These are phyloP conservation scores for Alectoris magna DNA, from an alignment of 2,797 vertebrate species.

Conservation along the genomic window DNA sequence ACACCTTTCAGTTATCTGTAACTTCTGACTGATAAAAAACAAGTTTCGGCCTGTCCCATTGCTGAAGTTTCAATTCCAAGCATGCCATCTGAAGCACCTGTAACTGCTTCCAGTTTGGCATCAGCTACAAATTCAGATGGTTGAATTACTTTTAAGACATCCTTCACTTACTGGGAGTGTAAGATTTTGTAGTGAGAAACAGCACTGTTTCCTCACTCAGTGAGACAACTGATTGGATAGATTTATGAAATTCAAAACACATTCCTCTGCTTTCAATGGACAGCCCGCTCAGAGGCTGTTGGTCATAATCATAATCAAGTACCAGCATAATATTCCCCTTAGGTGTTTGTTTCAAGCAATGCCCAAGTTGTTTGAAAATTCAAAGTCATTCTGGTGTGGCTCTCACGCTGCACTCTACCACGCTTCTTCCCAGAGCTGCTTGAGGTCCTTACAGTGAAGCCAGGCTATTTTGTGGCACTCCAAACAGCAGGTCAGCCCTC, in stretches of 20 bases:
- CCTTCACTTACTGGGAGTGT: neutral
- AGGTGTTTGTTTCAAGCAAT: conserved; percentile 13
- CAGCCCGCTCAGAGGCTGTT: neutral
- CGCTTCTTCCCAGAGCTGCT: neutral
- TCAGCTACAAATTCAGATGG: neutral
- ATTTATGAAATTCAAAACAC: neutral
- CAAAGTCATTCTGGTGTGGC: neutral
- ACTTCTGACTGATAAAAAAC: neutral
- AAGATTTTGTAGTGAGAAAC: neutral
- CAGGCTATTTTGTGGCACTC: neutral
- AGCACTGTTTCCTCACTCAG: neutral
- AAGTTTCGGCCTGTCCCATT: neutral
- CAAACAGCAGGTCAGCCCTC: neutral
- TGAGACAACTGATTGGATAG: neutral
- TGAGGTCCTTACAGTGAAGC: neutral
- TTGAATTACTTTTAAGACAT: neutral
- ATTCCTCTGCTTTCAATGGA: neutral
- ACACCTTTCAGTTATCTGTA: neutral
- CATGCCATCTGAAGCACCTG: neutral
- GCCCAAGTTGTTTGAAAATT: neutral
- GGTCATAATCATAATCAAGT: neutral
- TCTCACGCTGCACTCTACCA: neutral
- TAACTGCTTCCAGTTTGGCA: neutral
- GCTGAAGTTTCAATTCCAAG: neutral
- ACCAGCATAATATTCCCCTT: neutral